Evolutionary conservation across 1,140 invertebrate genomes (phyloP), one percentile per base, ranked within the genome.

Genomic region (Drosophila pandora): DNA sequence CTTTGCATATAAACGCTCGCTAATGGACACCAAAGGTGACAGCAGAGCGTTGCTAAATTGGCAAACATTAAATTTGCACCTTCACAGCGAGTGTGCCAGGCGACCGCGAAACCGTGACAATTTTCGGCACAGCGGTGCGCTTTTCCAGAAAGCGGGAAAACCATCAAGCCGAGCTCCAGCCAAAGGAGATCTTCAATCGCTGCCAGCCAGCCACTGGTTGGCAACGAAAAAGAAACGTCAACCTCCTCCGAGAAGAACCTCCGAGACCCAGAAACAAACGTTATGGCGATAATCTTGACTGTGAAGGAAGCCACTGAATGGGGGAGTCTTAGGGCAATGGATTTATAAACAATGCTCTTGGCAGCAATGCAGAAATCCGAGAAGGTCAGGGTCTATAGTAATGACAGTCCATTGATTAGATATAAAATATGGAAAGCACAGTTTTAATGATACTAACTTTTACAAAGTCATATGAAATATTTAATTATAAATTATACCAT

Each of bases 1-100:
- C 79, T 88, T 89, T 88, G 84, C 83, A 88, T 88, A 88, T 83
- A 89, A 88, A 89, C 84, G 83, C 79, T 81, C 84, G 63, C 83
- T 88, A 88, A 88, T 88, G 83, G 83, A 88, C 83, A 88, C 84
- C 84, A 84, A 89, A 89, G 83, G 83, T 88, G 83, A 88, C 83
- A 88, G 83, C 76, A 76, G 71, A 78, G 72, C 68, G 52, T 65
- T 83, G 79, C 83, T 88, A 88, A 88, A 88, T 88, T 88, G 83
- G 79, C 83, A 88, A 88, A 88, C 83, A 88, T 83, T 88, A 88
- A 88, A 88, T 87, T 87, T 87, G 84, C 82, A 88, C 82, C 82
- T 85, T 85, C 82, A 75, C 78, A 85, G 81, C 76, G 58, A 62
- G 76, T 21, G 34, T 55, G 58, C 61, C 22, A 22, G 25, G 49